Evolutionary conservation across 2,888 invertebrate species (phyloP), one percentile per base, ranked within the genome.

Genomic region (Steinernema scapterisci): DNA sequence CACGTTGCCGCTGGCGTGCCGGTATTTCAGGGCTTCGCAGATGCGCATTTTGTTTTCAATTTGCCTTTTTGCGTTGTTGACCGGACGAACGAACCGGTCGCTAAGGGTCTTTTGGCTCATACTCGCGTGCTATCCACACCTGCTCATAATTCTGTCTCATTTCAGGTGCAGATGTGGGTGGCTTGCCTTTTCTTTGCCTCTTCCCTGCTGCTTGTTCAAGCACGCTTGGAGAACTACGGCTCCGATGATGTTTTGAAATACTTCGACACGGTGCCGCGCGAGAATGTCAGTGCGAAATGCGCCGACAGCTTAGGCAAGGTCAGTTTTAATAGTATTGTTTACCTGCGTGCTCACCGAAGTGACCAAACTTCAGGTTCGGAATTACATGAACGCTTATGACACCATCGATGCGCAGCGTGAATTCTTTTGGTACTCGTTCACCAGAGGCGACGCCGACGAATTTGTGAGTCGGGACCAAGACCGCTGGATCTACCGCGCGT

Each of bases 401-500:
- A 86, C 86, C 23, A 78, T 86, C 0, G 81, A 81, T 19, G 84
- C 79, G 13, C 85, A 86, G 71, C 80, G 86, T 23, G 75, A 79
- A 0, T 87, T 83, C 76, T 86, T 80, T 76, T 84, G 78, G 38
- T 80, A 86, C 75, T 82, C 86, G 1, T 86, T 72, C 44, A 44
- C 51, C 25, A 48, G 45, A 23, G 73, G 80, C 11, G 81, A 81
- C 54, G 79, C 79, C 19, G 72, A 73, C n/a, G 82, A 81, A 56
- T 82, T 81, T 54, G 81, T 78, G 16, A 77, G 77, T n/a, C 75
- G 80, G 1, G 84, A 84, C 70, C 85, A 86, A 56, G 86, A 86
- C 71, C 79, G 86, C 76, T 86, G 86, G 86, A 82, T 86, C 45
- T 86, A 83, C 76, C 77, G 80, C 72, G 84, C 84, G 9, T 74